A percentile compares a stretch with the other conserved stretches of the same genome.
Evolutionary conservation across 2,888 invertebrate species (phyloP).

Genomic region (Apeira syringaria): DNA sequence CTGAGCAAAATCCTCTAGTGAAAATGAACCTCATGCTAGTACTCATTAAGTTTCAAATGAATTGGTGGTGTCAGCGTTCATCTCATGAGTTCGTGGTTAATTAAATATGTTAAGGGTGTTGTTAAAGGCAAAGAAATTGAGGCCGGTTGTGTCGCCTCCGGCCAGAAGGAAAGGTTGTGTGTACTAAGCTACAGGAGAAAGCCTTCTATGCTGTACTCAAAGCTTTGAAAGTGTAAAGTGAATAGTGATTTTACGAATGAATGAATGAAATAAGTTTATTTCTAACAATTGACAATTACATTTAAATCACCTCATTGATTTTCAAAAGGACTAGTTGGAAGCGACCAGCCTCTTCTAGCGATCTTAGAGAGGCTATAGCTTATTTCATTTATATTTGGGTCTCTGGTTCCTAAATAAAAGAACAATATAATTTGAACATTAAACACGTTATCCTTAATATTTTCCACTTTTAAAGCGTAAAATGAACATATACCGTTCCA

Average conservation of each 20-base stretch:
- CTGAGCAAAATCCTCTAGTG: not conserved
- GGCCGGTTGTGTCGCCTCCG: conserved; percentile 37
- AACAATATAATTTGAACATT: too few species aligned
- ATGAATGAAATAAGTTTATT: too few species aligned
- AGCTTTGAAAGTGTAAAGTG: not conserved
- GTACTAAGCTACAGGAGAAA: conserved; percentile 14
- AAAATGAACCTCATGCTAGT: conserved; percentile 7
- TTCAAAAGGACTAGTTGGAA: too few species aligned
- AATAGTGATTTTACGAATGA: not conserved
- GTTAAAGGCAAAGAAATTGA: conserved; percentile 60
- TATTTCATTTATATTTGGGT: too few species aligned
- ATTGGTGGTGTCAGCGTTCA: conserved; percentile 2
- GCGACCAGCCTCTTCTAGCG: too few species aligned
- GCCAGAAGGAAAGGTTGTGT: conserved; percentile 24
- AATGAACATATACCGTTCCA: conserved; percentile 39
- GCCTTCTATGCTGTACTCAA: conserved; percentile 14
- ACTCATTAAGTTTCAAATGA: conserved; percentile 13
- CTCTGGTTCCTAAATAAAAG: too few species aligned
- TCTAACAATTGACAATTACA: too few species aligned
- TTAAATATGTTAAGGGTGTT: conserved; percentile 67
- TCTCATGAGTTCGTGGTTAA: conserved; percentile 46
- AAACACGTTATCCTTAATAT: not conserved
- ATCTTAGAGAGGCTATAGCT: too few species aligned
- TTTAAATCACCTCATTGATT: too few species aligned
- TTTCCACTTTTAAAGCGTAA: conserved; percentile 4